Evolutionary conservation across 2,888 invertebrate genomes (phyloP).

Genomic region (Rhagonycha fulva): DNA sequence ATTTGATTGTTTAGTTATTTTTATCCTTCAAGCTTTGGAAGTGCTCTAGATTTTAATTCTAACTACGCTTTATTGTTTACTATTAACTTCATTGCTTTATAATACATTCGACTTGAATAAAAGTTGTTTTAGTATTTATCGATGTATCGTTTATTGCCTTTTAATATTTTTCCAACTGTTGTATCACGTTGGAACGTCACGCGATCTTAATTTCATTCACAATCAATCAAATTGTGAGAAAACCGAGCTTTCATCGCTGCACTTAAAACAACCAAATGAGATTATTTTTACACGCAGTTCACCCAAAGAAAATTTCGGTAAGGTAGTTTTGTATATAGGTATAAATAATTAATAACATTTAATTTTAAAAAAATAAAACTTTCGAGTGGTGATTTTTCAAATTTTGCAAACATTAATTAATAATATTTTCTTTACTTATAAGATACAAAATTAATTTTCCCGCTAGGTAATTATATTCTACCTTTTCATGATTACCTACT

Average conservation of each 20-base stretch:
- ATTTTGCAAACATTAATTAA: too few species aligned
- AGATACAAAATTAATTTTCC: too few species aligned
- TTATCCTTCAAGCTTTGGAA: background rate
- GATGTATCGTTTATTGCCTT: background rate
- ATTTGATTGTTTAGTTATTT: background rate
- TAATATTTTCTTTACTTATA: too few species aligned
- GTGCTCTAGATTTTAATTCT: background rate
- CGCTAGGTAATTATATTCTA: too few species aligned
- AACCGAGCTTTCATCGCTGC: background rate
- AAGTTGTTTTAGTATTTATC: background rate
- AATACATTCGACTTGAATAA: background rate
- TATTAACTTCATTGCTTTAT: background rate
- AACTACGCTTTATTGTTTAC: background rate
- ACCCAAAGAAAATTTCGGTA: too few species aligned
- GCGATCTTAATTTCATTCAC: background rate
- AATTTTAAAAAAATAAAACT: too few species aligned
- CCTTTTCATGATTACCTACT: too few species aligned
- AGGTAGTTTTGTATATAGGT: too few species aligned
- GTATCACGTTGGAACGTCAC: background rate
- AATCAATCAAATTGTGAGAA: background rate
- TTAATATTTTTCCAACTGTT: background rate
- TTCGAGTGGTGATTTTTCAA: too few species aligned
- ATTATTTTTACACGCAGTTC: too few species aligned
- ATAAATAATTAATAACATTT: too few species aligned
- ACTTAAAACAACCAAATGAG: background rate